A percentile compares a stretch with the other conserved stretches of the same genome.
Conservation (phyloP, 1,140 invertebrate genomes). For the Dendrolimus kikuchii region DNA sequence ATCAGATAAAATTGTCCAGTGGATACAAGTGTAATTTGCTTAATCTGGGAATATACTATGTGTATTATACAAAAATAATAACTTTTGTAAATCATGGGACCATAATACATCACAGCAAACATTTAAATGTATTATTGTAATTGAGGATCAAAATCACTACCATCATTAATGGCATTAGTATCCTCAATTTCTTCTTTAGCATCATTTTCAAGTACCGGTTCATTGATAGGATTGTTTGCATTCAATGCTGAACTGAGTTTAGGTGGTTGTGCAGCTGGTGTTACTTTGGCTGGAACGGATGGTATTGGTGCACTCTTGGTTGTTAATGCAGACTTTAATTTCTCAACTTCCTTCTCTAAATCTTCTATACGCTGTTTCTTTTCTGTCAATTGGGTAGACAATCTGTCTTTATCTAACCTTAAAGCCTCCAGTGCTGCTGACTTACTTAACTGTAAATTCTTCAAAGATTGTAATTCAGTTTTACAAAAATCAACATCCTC, state of each 20-base stretch:
- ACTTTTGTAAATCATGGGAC: too few relatives aligned
- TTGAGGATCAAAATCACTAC: constrained; percentile 50
- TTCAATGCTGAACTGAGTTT: constrained; percentile 54
- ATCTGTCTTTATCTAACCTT: constrained; percentile 49
- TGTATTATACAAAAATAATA: constrained; percentile 4
- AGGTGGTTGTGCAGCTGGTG: constrained; percentile 51
- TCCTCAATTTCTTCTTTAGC: constrained; percentile 63
- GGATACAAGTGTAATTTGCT: too few relatives aligned
- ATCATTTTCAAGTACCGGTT: constrained; percentile 57
- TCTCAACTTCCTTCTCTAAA: constrained; percentile 51
- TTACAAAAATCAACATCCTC: constrained; percentile 53
- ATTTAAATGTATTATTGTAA: constrained; percentile 11
- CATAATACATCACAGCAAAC: neutral
- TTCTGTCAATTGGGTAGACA: constrained; percentile 46
- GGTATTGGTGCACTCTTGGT: constrained; percentile 50
- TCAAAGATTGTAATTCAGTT: constrained; percentile 51
- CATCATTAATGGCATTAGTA: constrained; percentile 51
- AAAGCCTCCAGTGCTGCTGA: constrained; percentile 52
- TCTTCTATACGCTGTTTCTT: constrained; percentile 50
- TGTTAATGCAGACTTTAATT: constrained; percentile 42
- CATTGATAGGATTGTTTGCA: constrained; percentile 45
- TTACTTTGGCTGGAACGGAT: constrained; percentile 40
- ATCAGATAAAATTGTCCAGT: too few relatives aligned
- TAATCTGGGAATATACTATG: too few relatives aligned
- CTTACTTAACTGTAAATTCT: constrained; percentile 58